Evolutionary conservation across 2,888 invertebrate species (phyloP), one percentile per base, ranked within the genome.

Genomic region (Cacoxenus indagator): DNA sequence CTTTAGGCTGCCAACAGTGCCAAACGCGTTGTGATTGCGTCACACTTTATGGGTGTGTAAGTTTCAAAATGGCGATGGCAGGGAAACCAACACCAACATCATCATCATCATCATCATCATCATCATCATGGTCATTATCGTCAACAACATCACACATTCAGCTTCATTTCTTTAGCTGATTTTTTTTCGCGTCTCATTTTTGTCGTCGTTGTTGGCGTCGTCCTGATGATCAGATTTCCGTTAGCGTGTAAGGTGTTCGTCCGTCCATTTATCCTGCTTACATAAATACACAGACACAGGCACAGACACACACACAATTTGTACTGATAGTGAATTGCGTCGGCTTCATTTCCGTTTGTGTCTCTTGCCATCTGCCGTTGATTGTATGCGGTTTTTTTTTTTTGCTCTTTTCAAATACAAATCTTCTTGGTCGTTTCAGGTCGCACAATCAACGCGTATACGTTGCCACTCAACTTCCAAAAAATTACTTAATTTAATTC

Each of bases 81-180:
- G 14, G 8, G n/a, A 17, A 17, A 59, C 17, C 29, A 22, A 6
- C 61, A 14, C 2, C 57, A 29, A 29, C 17, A 31, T 1, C 59
- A 59, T 11, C 43, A 48, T 11, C 48, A n/a, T 31, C 46, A n/a
- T 31, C 9, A n/a, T n/a, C n/a, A n/a, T n/a, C n/a, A n/a, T n/a
- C n/a, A n/a, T n/a, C n/a, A n/a, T n/a, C n/a, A n/a, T n/a, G n/a
- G n/a, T n/a, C n/a, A n/a, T n/a, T n/a, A n/a, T n/a, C n/a, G n/a
- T n/a, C 73, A 76, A 67, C 37, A 70, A 70, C 76, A 70, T 70
- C 73, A 69, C 79, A 65, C 83, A 80, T 80, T 81, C 74, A 81
- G 83, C 81, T 80, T 80, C 78, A 80, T 80, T 81, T 76, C 67
- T 67, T 29, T 65, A 55, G 17, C 24, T 19, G 26, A 17, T 43